Evolutionary conservation across 2,888 invertebrate genomes (phyloP), one percentile per base, ranked within the genome.

Genomic region (Dromius quadrimaculatus): DNA sequence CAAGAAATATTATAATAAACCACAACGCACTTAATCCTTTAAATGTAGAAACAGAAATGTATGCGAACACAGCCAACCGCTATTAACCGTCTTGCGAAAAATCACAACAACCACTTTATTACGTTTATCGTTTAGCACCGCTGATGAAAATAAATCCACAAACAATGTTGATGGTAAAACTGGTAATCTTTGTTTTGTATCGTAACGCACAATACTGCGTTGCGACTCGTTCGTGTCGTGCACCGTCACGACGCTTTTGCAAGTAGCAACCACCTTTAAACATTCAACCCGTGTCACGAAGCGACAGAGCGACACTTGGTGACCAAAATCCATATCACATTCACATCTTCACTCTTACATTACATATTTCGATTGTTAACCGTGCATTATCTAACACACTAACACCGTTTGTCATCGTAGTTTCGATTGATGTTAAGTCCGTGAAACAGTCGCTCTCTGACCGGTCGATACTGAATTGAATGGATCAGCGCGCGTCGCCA

Each of bases 401-500:
- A 70, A 70, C 69, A 70, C 69, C 69, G 69, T 70, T 70, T 70
- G 62, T 70, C 69, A 70, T 70, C 50, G 62, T 70, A 61, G 61
- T 62, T 70, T 70, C 69, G 69, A 70, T 70, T 70, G 69, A 61
- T 68, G 68, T 57, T 68, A 68, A 68, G 68, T 62, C 66, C 59
- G 75, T 76, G 78, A 74, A 78, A 79, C 79, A 80, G 78, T 80
- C 78, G 79, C 81, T 79, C 77, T 76, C 80, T 80, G 79, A 62
- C 80, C 80, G 83, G 82, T 83, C 83, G 82, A 83, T 83, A 83
- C 78, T 79, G 80, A 79, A 82, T 82, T 81, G 82, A 82, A 81
- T 79, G 79, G 81, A 80, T 81, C 80, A 81, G 79, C 78, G 81
- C 75, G 84, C 82, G 79, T 85, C 80, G 78, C 82, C 82, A 82